phyloP scores from a whole-genome alignment of 2,113 vertebrate genomes.

The Montifringilla adamsi region DNA sequence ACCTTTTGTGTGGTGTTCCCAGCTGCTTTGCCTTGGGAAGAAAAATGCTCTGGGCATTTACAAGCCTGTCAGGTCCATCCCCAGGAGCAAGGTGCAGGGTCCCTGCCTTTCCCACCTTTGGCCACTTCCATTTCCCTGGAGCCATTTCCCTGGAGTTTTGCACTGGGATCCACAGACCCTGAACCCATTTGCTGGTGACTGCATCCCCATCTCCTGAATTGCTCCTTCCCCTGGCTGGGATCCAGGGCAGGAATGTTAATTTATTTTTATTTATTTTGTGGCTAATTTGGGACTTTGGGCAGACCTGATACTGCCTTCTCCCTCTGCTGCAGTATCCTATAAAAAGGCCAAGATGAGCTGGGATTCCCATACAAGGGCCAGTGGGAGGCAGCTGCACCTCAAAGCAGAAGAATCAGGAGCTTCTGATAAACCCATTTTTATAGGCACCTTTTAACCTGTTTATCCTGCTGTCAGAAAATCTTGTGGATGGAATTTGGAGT shows the following conservation, averaged over 20 bases:
- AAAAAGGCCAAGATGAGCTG: neutral
- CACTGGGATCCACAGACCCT: neutral
- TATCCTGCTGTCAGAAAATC: neutral
- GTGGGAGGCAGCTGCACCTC: neutral
- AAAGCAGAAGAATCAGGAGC: neutral
- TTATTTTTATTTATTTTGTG: neutral
- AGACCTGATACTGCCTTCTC: neutral
- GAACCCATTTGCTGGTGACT: neutral
- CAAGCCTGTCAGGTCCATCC: rapidly evolving
- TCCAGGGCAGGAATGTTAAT: neutral
- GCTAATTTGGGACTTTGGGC: neutral
- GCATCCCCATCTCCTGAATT: neutral
- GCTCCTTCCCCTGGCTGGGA: neutral
- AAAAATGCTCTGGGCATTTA: rapidly evolving
- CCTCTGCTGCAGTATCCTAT: neutral
- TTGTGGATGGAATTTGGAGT: neutral
- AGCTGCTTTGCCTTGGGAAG: neutral
- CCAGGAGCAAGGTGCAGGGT: rapidly evolving
- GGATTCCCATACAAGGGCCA: neutral
- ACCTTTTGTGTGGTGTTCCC: rapidly evolving
- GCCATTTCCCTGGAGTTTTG: neutral
- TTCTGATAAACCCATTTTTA: neutral
- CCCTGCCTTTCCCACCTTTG: rapidly evolving
- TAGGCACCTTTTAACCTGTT: neutral
- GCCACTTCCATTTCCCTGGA: rapidly evolving